Evolutionary conservation across 2,113 vertebrate species (phyloP).

Genomic region (Romanogobio albipinnatus): DNA sequence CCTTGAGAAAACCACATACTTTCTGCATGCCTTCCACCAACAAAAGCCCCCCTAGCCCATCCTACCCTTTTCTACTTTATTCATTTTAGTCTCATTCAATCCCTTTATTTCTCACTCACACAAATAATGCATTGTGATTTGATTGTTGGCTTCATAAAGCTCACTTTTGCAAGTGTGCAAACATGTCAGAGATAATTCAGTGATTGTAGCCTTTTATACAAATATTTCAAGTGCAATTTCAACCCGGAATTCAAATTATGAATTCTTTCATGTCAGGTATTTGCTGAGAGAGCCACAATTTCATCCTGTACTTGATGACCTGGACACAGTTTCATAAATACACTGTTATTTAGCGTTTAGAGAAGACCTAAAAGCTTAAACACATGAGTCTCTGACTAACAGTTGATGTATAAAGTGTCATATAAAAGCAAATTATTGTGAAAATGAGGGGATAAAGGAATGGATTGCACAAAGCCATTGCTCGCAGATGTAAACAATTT

Average conservation of each 20-base stretch:
- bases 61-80: slow-evolving; percentile 1
- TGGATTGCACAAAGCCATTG: background rate
- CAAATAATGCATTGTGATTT: background rate
- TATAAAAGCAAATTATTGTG: background rate
- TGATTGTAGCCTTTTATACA: slow-evolving; percentile 69
- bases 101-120: background rate
- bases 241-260: slow-evolving; percentile 70
- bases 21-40: slow-evolving; percentile 54
- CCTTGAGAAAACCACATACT: slow-evolving; percentile 72
- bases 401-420: slow-evolving; percentile 6
- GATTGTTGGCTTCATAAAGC: slow-evolving; percentile 31
- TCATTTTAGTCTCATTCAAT: slow-evolving; percentile 36
- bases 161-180: slow-evolving; percentile 58
- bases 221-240: slow-evolving; percentile 76
- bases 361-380: background rate
- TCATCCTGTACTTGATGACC: slow-evolving; percentile 69
- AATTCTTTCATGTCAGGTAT: slow-evolving; percentile 71
- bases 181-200: slow-evolving; percentile 73
- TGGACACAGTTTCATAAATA: slow-evolving; percentile 42
- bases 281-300: slow-evolving; percentile 71
- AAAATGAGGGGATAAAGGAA: slow-evolving; percentile 16
- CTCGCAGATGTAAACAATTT: slow-evolving; percentile 26
- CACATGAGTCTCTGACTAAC: slow-evolving; percentile 5
- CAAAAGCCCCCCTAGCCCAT: slow-evolving; percentile 31
- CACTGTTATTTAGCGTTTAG: slow-evolving; percentile 1